Evolutionary conservation across 2,113 vertebrate species (phyloP).

Genomic region (Pelodiscus sinensis): DNA sequence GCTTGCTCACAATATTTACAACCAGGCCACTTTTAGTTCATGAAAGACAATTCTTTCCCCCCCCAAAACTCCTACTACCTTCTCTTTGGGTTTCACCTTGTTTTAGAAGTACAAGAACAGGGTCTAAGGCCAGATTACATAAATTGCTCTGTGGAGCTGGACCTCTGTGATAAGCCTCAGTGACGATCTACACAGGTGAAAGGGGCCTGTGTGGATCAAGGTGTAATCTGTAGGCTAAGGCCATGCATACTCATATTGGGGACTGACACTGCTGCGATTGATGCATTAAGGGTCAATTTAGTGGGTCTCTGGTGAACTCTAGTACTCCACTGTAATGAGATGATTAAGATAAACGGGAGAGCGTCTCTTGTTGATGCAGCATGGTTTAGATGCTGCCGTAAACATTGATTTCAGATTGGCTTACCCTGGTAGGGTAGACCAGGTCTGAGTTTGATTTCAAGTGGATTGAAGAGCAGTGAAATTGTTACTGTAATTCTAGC

Average conservation of each 20-base stretch:
- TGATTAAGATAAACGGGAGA: too few relatives aligned
- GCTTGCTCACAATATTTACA: background rate
- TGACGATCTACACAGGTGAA: background rate
- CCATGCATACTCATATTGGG: too few relatives aligned
- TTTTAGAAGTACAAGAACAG: background rate
- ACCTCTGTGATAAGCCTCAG: background rate
- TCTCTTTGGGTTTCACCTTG: background rate
- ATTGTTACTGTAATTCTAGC: background rate
- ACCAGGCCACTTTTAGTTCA: background rate
- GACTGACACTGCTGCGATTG: too few relatives aligned
- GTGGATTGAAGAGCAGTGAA: background rate
- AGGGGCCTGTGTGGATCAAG: background rate
- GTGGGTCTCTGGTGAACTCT: too few relatives aligned
- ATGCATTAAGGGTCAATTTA: too few relatives aligned
- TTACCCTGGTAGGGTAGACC: too few relatives aligned
- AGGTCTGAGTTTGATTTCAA: background rate
- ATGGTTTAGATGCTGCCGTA: too few relatives aligned
- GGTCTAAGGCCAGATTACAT: background rate
- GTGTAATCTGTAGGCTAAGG: background rate
- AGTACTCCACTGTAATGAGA: too few relatives aligned
- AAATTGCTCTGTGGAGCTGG: background rate
- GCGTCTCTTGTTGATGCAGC: too few relatives aligned
- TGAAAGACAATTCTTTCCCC: background rate
- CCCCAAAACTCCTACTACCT: background rate
- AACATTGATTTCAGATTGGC: too few relatives aligned